phyloP scores from a whole-genome alignment of 2,797 vertebrate genomes.

The Diplodus puntazzo region DNA sequence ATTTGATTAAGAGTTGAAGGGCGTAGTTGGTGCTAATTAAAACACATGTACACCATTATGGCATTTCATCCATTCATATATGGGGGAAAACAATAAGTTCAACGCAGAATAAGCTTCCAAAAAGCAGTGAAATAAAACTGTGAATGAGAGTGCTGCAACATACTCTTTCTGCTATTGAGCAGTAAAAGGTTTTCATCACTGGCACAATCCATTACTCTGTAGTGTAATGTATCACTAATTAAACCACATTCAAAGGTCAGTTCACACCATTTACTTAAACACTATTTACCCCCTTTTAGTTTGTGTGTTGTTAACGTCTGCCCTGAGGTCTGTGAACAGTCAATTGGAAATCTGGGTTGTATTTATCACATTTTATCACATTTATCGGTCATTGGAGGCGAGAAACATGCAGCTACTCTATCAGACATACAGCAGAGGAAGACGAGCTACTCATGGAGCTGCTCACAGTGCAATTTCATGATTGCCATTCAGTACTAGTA shows the following conservation, averaged over 20 bases:
- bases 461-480: too few species aligned
- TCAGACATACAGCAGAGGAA: too few species aligned
- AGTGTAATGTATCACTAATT: background rate
- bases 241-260: background rate
- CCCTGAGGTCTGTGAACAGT: background rate
- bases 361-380: too few species aligned
- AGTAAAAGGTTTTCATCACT: too few species aligned
- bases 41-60: constrained; percentile 3
- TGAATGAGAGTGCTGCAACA: background rate
- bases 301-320: background rate
- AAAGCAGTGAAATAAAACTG: constrained; percentile 15
- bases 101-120: constrained; percentile 12
- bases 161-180: background rate
- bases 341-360: background rate
- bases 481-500: background rate
- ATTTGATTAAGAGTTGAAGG: constrained; percentile 35
- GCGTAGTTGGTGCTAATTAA: constrained; percentile 33
- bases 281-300: background rate
- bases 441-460: too few species aligned
- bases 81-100: background rate
- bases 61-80: constrained; percentile 15
- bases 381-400: too few species aligned
- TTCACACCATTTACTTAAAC: background rate
- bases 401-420: too few species aligned
- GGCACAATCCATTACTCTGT: too few species aligned